phyloP scores from a whole-genome alignment of 2,797 vertebrate genomes.

The Eulemur rubriventer region DNA sequence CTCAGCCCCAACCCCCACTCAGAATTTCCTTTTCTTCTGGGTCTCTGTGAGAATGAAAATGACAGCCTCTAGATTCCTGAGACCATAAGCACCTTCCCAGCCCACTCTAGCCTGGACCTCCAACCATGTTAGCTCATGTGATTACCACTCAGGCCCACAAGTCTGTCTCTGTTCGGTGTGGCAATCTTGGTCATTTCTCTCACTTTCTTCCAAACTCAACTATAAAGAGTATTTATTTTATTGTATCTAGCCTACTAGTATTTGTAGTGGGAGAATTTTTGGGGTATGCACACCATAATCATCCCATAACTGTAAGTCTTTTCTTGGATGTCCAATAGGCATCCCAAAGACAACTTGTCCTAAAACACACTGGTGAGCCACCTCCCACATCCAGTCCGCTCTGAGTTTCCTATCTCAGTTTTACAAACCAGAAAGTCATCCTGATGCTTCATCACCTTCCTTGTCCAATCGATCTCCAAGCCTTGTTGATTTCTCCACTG shows the following conservation, averaged over 20 bases:
- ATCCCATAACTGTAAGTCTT: background rate
- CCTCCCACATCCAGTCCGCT: background rate
- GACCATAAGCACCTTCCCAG: background rate
- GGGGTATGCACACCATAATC: background rate
- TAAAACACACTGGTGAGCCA: background rate
- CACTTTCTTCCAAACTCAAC: background rate
- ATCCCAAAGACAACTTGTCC: background rate
- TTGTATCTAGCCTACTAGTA: background rate
- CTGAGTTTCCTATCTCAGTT: background rate
- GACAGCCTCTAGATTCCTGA: background rate
- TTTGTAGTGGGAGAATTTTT: background rate
- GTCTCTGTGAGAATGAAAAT: background rate
- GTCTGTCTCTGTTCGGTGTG: background rate
- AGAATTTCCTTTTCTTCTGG: background rate
- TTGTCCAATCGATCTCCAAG: background rate
- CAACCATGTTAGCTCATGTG: background rate
- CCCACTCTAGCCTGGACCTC: too few species aligned
- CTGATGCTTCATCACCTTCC: background rate
- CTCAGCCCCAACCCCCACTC: background rate
- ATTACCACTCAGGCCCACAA: background rate
- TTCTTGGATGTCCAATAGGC: background rate
- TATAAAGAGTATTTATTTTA: background rate
- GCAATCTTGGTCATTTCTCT: background rate
- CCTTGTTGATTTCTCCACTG: background rate
- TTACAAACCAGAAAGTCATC: background rate